phyloP scores from a whole-genome alignment of 2,797 vertebrate species.

The Notolepis coatsorum region DNA sequence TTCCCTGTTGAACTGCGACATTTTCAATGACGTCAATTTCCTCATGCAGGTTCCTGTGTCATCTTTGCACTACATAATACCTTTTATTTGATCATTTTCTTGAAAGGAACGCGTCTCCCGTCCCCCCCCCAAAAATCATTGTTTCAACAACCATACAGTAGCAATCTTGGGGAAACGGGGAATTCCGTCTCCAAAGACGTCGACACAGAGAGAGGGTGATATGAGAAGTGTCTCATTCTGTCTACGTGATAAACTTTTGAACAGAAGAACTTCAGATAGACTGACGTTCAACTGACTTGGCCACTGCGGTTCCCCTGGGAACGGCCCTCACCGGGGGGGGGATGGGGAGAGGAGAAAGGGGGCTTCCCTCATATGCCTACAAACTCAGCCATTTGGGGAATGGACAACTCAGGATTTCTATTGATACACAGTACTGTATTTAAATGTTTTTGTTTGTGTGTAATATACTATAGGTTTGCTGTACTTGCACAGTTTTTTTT shows the following conservation, averaged over 20 bases:
- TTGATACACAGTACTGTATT: conserved; percentile 89
- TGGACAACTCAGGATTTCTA: conserved; percentile 87
- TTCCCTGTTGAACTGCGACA: conserved; percentile 64
- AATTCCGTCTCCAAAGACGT: neutral
- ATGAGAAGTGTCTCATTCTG: conserved; percentile 38
- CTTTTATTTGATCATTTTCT: conserved; percentile 34
- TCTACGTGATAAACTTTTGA: conserved; percentile 60
- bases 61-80: conserved; percentile 82
- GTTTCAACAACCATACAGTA: conserved; percentile 50
- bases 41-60: conserved; percentile 75
- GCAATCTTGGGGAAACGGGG: conserved; percentile 57
- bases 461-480: conserved; percentile 88
- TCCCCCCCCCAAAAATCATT: conserved; percentile 36
- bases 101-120: conserved; percentile 14
- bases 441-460: conserved; percentile 80
- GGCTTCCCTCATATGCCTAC: conserved; percentile 60
- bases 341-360: conserved; percentile 41
- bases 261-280: conserved; percentile 66
- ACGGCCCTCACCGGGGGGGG: conserved; percentile 31
- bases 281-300: conserved; percentile 41
- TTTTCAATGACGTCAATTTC: conserved; percentile 66
- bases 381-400: conserved; percentile 71
- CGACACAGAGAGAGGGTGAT: conserved; percentile 39
- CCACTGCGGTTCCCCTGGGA: conserved; percentile 45
- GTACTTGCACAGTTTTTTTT: conserved; percentile 88